phyloP scores from a whole-genome alignment of 2,113 vertebrate species.

The Silurus asotus region DNA sequence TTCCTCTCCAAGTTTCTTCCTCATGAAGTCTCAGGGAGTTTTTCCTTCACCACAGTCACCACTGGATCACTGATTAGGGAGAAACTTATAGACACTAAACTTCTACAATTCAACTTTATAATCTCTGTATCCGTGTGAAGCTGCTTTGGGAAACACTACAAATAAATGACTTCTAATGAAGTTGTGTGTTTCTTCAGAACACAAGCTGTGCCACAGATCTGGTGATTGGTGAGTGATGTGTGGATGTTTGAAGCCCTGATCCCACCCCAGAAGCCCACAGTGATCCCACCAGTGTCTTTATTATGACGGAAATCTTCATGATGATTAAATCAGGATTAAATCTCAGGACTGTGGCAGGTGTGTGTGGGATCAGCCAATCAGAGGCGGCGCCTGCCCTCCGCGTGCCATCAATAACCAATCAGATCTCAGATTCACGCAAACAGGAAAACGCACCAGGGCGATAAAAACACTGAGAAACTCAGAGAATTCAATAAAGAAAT shows the following conservation, averaged over 20 bases:
- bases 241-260: background rate
- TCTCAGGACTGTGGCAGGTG: conserved; percentile 16
- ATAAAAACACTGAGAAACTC: background rate
- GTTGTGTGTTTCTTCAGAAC: too few relatives aligned
- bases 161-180: too few relatives aligned
- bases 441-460: background rate
- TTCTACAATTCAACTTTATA: too few relatives aligned
- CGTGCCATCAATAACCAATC: conserved; percentile 49
- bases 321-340: background rate
- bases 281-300: background rate
- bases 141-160: too few relatives aligned
- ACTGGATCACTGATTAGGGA: too few relatives aligned
- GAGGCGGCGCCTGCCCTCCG: background rate
- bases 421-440: conserved; percentile 16
- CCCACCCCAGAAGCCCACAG: background rate
- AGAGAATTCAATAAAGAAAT: background rate
- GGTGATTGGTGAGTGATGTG: background rate
- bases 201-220: too few relatives aligned
- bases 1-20: too few relatives aligned
- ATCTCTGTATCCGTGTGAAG: too few relatives aligned
- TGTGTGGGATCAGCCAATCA: conserved; percentile 62
- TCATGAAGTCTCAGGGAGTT: too few relatives aligned
- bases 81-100: too few relatives aligned
- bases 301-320: background rate
- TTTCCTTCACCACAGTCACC: too few relatives aligned